Percentiles rank a stretch among this genome's conserved stretches.
Evolutionary conservation across 2,113 vertebrate genomes (phyloP).

Genomic region (Hiodon alosoides): DNA sequence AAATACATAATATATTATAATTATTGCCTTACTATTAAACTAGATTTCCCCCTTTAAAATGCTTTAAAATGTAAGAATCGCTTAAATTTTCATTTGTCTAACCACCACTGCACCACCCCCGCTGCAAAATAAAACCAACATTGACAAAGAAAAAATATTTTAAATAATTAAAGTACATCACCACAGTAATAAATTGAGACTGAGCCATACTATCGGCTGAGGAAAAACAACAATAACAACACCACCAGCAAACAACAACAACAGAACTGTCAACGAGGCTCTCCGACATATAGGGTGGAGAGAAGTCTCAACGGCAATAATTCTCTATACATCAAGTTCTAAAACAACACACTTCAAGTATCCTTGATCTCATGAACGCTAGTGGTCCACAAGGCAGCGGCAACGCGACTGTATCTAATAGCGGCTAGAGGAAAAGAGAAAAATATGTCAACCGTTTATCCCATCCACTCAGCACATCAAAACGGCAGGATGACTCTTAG

Average conservation of each 20-base stretch:
- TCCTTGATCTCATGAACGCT: neutral
- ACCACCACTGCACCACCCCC: no score
- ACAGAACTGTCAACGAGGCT: neutral
- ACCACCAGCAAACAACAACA: neutral
- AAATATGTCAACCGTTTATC: neutral
- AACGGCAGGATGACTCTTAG: no score
- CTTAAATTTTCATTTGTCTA: neutral
- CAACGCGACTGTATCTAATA: neutral
- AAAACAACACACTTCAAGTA: neutral
- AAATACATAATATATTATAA: conserved; percentile 46
- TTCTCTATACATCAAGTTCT: neutral
- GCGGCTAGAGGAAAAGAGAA: neutral
- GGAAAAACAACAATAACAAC: neutral
- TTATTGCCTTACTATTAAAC: conserved; percentile 58
- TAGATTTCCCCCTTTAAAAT: conserved; percentile 26
- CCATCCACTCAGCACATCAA: neutral
- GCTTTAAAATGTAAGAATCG: conserved; percentile 21
- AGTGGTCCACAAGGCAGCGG: neutral
- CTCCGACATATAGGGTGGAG: neutral
- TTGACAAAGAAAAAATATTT: no score
- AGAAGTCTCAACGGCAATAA: neutral
- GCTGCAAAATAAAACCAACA: no score
- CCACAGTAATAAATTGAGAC: no score
- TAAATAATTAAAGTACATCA: no score
- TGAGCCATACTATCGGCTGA: neutral